phyloP scores from a whole-genome alignment of 2,797 vertebrate genomes.

The Hippocampus kuda region DNA sequence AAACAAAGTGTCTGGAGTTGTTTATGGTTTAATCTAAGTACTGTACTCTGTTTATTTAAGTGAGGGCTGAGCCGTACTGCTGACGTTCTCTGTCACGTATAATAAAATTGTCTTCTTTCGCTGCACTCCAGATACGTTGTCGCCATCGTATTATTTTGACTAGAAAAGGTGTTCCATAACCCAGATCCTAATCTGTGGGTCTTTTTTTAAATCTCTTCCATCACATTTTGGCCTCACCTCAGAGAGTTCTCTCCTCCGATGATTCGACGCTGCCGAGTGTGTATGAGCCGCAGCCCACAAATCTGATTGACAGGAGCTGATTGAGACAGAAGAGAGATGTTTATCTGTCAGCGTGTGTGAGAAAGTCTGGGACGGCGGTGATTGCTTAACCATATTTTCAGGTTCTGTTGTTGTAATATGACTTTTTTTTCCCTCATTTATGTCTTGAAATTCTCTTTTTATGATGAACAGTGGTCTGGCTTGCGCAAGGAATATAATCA shows the following conservation, averaged over 20 bases:
- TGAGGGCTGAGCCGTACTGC: not conserved
- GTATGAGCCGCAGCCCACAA: slow-evolving; percentile 81
- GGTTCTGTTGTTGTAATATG: slow-evolving; percentile 27
- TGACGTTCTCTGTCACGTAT: not conserved
- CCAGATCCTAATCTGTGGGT: not conserved
- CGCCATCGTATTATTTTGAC: not conserved
- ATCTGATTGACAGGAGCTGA: slow-evolving; percentile 72
- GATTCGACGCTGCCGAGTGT: slow-evolving; percentile 87
- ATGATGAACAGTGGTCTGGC: not conserved
- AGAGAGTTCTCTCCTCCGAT: slow-evolving; percentile 94
- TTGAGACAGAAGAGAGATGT: slow-evolving; percentile 43
- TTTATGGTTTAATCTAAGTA: not conserved
- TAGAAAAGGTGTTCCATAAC: not conserved
- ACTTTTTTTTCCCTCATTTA: slow-evolving; percentile 27
- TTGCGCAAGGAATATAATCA: not conserved
- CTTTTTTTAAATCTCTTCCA: not conserved
- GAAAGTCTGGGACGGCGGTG: slow-evolving; percentile 24
- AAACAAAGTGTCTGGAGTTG: not conserved
- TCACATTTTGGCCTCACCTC: slow-evolving; percentile 64
- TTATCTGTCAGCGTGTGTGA: slow-evolving; percentile 17
- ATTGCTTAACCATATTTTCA: slow-evolving; percentile 49
- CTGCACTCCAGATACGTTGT: not conserved
- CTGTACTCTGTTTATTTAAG: not conserved
- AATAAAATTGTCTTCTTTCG: not conserved
- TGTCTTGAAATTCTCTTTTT: slow-evolving; percentile 18